Evolutionary conservation across 2,113 vertebrate genomes (phyloP), one percentile per base, ranked within the genome.

Genomic region (Tichodroma muraria): DNA sequence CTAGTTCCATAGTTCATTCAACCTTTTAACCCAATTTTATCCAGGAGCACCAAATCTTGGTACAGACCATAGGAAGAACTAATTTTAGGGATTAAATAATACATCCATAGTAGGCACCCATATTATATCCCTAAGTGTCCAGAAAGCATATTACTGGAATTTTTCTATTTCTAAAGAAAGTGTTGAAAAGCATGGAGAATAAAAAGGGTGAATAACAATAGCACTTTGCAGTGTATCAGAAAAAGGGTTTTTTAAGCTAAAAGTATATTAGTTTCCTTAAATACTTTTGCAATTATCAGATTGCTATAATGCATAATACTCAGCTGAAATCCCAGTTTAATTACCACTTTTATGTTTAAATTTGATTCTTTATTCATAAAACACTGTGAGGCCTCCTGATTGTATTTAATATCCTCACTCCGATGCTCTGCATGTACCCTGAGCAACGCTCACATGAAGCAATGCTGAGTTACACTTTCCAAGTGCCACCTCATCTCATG

Each of bases 361-460:
- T 88, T 88, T 90, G 75, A 80, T 92, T 91, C 49, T 59, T 9
- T 79, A 54, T 28, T 68, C 80, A 56, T 65, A 65, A 96, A 96
- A 73, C 27, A n/a, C 85, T 89, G 50, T 77, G 54, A 90, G 63
- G 38, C 22, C 33, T 96, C 85, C 59, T 71, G 75, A 56, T 68
- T 94, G 40, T 71, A n/a, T 70, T 90, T 94, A 93, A 91, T 95
- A 75, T 91, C 88, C 68, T 96, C 65, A 79, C 83, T 94, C 24
- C 0, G 2, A 52, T 85, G 73, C 40, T 85, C 52, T 95, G 92
- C 28, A 3, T 81, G 80, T 80, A 83, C 54, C 65, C 42, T 64
- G 95, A 97, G 91, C 53, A 80, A 33, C 7, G 13, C 66, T 95
- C 70, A 49, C 71, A 68, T 30, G 84, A 97, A 95, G 76, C 24